phyloP scores from a whole-genome alignment of 2,888 invertebrate genomes.

The Hypsopygia costalis region DNA sequence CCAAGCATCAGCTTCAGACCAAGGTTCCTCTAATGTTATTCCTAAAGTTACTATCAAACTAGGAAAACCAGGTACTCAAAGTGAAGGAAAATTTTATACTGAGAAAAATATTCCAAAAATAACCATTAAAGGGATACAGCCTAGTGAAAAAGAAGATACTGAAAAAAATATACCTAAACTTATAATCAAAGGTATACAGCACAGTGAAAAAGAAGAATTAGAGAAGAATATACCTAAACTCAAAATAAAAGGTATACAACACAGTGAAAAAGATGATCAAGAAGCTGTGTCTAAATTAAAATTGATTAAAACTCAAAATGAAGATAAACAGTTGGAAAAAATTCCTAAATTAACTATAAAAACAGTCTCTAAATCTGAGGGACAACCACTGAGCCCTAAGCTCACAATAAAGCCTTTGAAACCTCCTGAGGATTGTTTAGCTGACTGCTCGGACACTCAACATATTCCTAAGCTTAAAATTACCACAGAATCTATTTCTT shows the following conservation, averaged over 20 bases:
- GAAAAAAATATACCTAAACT: conserved; percentile 48
- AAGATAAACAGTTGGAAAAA: conserved; percentile 56
- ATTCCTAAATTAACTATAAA: conserved; percentile 71
- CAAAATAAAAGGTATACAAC: conserved; percentile 63
- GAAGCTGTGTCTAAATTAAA: conserved; percentile 59
- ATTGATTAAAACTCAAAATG: conserved; percentile 58
- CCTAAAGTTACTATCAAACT: conserved; percentile 74
- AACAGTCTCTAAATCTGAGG: conserved; percentile 55
- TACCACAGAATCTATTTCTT: conserved; percentile 41
- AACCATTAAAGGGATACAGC: conserved; percentile 63
- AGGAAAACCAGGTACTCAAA: conserved; percentile 65
- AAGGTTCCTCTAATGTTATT: conserved; percentile 53
- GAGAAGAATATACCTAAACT: conserved; percentile 68
- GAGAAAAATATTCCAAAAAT: conserved; percentile 69
- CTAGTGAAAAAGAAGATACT: conserved; percentile 51
- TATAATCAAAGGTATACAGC: conserved; percentile 63
- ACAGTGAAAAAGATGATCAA: conserved; percentile 51
- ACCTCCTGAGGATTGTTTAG: conserved; percentile 45
- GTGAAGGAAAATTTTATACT: conserved; percentile 68
- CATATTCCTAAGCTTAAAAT: conserved; percentile 49
- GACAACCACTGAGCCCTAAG: conserved; percentile 68
- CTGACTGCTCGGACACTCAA: conserved; percentile 23
- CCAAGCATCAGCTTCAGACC: conserved; percentile 65
- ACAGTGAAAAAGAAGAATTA: conserved; percentile 51
- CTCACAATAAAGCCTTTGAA: conserved; percentile 73